Evolutionary conservation across 2,888 invertebrate species (phyloP), one percentile per base, ranked within the genome.

Genomic region (Rhagonycha fulva): DNA sequence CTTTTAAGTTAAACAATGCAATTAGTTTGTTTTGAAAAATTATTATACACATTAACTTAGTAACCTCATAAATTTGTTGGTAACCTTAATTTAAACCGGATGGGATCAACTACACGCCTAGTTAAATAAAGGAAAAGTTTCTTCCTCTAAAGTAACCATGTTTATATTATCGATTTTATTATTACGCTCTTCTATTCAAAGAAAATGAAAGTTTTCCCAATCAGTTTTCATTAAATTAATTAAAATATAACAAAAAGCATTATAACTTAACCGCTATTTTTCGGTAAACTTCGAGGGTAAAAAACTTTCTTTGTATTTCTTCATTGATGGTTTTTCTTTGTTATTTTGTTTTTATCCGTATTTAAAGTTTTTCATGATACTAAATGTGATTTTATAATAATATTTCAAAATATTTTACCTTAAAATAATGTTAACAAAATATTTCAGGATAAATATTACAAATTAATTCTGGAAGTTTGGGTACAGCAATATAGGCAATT

Each of bases 21-120:
- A 47, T 47, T 47, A 47, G 47, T 47, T 47, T 47, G 47, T 47
- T 47, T n/a, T n/a, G 47, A 47, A 47, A 47, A 47, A 47, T 47
- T 32, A 68, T 19, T 68, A 68, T 73, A 62, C 30, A 60, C 62
- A 73, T 69, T 73, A 73, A 24, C 69, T 73, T 47, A 47, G 47
- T 73, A 72, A 62, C 62, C 62, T 69, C 62, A 67, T 74, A 74
- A 14, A 70, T 70, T 66, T 66, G 66, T 14, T n/a, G 23, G 70
- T 74, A 70, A 61, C 74, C 70, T 70, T 74, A 74, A 74, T 70
- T 24, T 70, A 74, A 24, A 47, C 47, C 47, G 47, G 47, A 47
- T 47, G 47, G 47, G 47, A 47, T 47, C 47, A 47, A 47, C 47
- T 47, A 47, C n/a, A 47, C 47, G 47, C 47, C 47, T n/a, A 47